These are phyloP conservation scores for Ptychodera flava DNA, from an alignment of 35 echinoderm and acorn worm species.

Conservation along the genomic window DNA sequence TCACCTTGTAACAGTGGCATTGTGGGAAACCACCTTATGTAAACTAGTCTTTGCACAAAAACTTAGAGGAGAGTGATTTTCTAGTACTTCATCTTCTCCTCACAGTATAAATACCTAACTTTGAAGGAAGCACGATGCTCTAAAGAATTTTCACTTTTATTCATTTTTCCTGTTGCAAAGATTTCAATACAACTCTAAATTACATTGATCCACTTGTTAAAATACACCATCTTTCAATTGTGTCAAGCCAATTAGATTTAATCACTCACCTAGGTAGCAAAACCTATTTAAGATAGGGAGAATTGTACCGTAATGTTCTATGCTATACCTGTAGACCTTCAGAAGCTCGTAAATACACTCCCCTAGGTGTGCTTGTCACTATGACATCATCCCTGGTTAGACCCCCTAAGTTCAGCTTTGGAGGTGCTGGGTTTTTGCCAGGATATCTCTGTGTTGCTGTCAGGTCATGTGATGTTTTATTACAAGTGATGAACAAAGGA, in stretches of 20 bases:
- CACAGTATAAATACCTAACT: too few species aligned
- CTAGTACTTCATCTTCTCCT: too few species aligned
- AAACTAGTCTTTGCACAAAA: too few species aligned
- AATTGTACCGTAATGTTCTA: constrained; percentile 6
- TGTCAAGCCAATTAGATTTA: not conserved
- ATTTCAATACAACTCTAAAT: not conserved
- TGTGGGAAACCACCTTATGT: too few species aligned
- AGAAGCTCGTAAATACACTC: constrained; percentile 34
- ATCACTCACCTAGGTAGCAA: not conserved
- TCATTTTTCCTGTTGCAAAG: too few species aligned
- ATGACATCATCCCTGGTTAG: constrained; percentile 33
- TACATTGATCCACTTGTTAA: not conserved
- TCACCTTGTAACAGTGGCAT: too few species aligned
- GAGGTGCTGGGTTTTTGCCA: constrained; percentile 10
- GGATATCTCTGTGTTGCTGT: not conserved
- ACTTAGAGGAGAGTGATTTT: too few species aligned
- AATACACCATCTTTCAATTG: not conserved
- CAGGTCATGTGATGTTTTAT: not conserved
- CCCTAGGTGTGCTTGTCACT: constrained; percentile 20
- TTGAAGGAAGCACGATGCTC: too few species aligned
- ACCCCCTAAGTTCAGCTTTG: constrained; percentile 33
- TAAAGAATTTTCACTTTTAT: too few species aligned
- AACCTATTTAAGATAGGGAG: not conserved
- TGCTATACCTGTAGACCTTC: constrained; percentile 31
- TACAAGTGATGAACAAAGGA: constrained; percentile 49